Evolutionary conservation across 2,888 invertebrate species (phyloP).

Genomic region (Hanleya hanleyi): DNA sequence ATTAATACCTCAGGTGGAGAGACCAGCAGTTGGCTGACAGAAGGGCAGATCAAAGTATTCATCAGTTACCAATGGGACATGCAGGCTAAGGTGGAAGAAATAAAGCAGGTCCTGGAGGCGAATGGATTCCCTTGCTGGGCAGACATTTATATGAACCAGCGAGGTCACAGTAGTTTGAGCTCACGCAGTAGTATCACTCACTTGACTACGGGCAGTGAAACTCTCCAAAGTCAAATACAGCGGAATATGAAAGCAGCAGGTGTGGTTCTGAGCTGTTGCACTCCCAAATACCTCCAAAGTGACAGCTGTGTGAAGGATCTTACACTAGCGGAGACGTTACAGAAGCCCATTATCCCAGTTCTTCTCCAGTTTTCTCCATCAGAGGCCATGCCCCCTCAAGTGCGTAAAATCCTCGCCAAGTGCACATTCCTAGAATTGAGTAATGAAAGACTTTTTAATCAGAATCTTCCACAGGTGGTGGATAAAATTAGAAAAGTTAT

Average conservation of each 20-base stretch:
- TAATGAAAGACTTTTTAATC: slow-evolving; percentile 67
- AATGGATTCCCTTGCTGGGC: slow-evolving; percentile 66
- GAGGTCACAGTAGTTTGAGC: slow-evolving; percentile 61
- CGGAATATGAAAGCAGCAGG: slow-evolving; percentile 64
- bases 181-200: slow-evolving; percentile 47
- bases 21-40: too few species aligned
- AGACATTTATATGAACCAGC: slow-evolving; percentile 60
- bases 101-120: slow-evolving; percentile 58
- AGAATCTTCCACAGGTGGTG: slow-evolving; percentile 59
- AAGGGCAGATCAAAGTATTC: slow-evolving; percentile 62
- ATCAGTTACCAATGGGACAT: slow-evolving; percentile 72
- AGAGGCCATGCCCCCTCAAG: slow-evolving; percentile 64
- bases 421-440: slow-evolving; percentile 64
- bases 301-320: slow-evolving; percentile 71
- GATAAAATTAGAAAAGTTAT: slow-evolving; percentile 56
- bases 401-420: slow-evolving; percentile 60
- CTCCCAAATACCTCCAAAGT: slow-evolving; percentile 70
- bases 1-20: too few species aligned
- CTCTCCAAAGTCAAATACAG: slow-evolving; percentile 63
- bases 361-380: slow-evolving; percentile 66
- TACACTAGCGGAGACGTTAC: slow-evolving; percentile 65
- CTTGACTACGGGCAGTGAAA: slow-evolving; percentile 50
- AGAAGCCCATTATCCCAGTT: slow-evolving; percentile 68
- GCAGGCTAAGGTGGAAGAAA: slow-evolving; percentile 67
- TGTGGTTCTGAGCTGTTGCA: slow-evolving; percentile 67